phyloP scores from a whole-genome alignment of 2,113 vertebrate species.

The Anseranas semipalmata region DNA sequence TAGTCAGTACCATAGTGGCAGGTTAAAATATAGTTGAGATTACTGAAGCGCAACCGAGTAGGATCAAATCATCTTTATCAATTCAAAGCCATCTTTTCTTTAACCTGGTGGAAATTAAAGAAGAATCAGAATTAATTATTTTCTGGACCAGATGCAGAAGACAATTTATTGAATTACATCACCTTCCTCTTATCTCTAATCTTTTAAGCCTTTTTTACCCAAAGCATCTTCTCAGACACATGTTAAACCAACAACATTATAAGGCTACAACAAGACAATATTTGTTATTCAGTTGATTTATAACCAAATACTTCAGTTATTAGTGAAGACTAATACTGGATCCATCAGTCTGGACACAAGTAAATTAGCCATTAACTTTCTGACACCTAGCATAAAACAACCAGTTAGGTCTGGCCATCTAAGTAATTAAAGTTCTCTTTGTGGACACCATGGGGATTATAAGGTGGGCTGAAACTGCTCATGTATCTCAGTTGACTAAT shows the following conservation, averaged over 20 bases:
- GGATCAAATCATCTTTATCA: slow-evolving; percentile 53
- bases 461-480: slow-evolving; percentile 34
- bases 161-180: slow-evolving; percentile 21
- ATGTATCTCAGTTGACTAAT: slow-evolving; percentile 37
- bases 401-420: slow-evolving; percentile 33
- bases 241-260: not conserved
- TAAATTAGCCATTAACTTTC: slow-evolving; percentile 59
- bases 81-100: slow-evolving; percentile 41
- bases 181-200: slow-evolving; percentile 11
- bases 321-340: slow-evolving; percentile 35
- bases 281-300: slow-evolving; percentile 52
- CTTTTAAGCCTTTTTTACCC: slow-evolving; percentile 14
- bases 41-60: not conserved
- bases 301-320: slow-evolving; percentile 39
- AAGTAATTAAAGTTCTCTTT: slow-evolving; percentile 53
- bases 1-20: not conserved
- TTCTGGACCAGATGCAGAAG: slow-evolving; percentile 4
- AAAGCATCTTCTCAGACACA: not conserved
- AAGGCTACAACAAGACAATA: not conserved
- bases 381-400: slow-evolving; percentile 50
- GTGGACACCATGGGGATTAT: slow-evolving; percentile 16
- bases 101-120: slow-evolving; percentile 49
- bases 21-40: slow-evolving; percentile 29
- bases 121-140: slow-evolving; percentile 44
- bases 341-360: not conserved